Percentiles rank a stretch among this genome's conserved stretches.
Evolutionary conservation across 2,797 vertebrate genomes (phyloP).

Genomic region (Heteromormyrus szaboi): DNA sequence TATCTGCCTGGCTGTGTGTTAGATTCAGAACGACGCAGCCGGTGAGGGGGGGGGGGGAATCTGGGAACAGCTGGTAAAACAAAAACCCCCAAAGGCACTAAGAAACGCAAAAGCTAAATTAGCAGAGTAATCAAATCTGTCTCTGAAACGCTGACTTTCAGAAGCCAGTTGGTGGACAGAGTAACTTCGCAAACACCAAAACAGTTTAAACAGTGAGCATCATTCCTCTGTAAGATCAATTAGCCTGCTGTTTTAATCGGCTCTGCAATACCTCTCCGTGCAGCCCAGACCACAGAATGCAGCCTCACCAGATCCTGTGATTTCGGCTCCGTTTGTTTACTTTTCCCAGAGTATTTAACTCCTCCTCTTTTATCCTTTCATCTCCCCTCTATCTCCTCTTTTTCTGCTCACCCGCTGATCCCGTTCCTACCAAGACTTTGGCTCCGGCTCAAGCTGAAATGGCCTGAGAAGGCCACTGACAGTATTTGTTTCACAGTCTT

Average conservation of each 20-base stretch:
- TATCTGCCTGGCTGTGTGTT: conserved; percentile 7
- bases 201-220: conserved; percentile 42
- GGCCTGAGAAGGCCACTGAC: not conserved
- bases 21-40: not conserved
- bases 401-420: not conserved
- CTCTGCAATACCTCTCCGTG: conserved; percentile 55
- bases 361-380: conserved; percentile 50
- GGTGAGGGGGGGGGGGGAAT: not conserved
- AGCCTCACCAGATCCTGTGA: conserved; percentile 47
- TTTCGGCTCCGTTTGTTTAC: conserved; percentile 57
- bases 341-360: conserved; percentile 65
- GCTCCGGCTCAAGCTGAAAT: not conserved
- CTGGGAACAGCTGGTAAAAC: conserved; percentile 30
- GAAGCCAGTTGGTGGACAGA: conserved; percentile 43
- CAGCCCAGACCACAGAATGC: conserved; percentile 35
- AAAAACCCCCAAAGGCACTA: conserved; percentile 12
- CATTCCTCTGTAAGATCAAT: conserved; percentile 40
- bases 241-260: conserved; percentile 35
- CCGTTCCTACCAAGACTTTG: not conserved
- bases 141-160: conserved; percentile 16
- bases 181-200: conserved; percentile 27
- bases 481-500: not conserved
- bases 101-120: not conserved
- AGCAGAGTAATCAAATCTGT: conserved; percentile 28
- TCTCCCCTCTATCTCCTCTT: conserved; percentile 32